A percentile compares a stretch with the other conserved stretches of the same genome.
Conservation (phyloP, 1,140 invertebrate species). For the Cydia amplana region DNA sequence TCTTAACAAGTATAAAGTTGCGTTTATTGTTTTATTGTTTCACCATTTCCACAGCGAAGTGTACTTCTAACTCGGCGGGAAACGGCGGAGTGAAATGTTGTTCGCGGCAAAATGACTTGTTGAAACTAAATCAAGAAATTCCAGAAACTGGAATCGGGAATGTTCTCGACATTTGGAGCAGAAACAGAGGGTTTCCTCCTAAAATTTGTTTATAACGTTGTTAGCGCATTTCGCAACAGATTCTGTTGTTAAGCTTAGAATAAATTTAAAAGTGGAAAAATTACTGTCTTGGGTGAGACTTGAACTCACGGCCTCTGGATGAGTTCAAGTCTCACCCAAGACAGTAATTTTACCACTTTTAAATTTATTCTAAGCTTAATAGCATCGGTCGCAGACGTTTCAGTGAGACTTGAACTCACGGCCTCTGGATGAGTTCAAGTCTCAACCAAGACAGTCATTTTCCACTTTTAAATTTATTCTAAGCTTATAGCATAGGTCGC, state of each 20-base stretch:
- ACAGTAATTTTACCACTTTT: no score
- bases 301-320: no score
- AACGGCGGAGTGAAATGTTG: constrained; percentile 28
- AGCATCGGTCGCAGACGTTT: no score
- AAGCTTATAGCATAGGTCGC: no score
- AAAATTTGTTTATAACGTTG: constrained; percentile 24
- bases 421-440: no score
- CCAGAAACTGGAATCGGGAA: constrained; percentile 15
- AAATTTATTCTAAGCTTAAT: no score
- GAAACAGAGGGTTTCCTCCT: constrained; percentile 24
- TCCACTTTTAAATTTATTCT: no score
- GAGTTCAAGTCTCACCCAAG: no score
- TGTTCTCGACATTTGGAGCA: constrained; percentile 4
- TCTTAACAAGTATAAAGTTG: background rate
- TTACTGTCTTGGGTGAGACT: no score
- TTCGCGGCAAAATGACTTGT: constrained; percentile 25
- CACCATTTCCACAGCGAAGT: constrained; percentile 8
- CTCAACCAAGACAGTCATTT: no score
- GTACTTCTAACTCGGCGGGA: constrained; percentile 4
- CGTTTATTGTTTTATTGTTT: constrained; percentile 6
- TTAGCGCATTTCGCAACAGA: constrained; percentile 13
- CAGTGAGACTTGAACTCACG: no score
- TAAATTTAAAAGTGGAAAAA: no score
- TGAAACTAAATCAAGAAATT: constrained; percentile 32
- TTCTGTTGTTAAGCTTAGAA: background rate